These are phyloP conservation scores for Tachypleus tridentatus DNA, from an alignment of 1,140 invertebrate species.

Conservation along the genomic window DNA sequence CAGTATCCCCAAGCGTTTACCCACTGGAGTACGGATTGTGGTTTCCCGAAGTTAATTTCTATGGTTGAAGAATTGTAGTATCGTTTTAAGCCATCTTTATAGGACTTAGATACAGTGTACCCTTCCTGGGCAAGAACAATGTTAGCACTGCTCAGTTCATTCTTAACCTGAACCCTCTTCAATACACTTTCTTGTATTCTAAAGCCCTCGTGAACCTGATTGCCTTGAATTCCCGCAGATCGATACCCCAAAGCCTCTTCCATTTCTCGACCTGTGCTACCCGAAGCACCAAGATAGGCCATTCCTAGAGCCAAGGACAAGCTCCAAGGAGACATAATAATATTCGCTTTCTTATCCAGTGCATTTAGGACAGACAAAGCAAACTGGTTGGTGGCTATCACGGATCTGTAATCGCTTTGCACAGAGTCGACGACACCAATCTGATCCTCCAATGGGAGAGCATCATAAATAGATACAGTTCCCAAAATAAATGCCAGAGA, in stretches of 20 bases:
- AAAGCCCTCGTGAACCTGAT: background rate
- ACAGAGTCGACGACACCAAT: too few relatives aligned
- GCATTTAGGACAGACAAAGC: too few relatives aligned
- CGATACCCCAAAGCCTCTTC: background rate
- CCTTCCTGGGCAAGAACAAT: background rate
- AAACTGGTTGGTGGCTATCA: too few relatives aligned
- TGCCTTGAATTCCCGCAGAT: background rate
- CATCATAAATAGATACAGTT: too few relatives aligned
- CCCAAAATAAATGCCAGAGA: too few relatives aligned
- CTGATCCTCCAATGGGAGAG: too few relatives aligned
- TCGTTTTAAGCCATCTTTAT: background rate
- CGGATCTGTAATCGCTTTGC: too few relatives aligned
- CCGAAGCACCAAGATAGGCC: background rate
- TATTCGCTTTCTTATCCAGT: background rate
- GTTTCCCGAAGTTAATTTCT: background rate
- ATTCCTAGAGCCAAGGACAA: background rate
- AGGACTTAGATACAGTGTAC: background rate
- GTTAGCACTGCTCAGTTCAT: background rate
- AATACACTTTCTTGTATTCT: background rate
- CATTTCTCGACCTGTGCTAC: background rate
- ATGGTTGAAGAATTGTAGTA: background rate
- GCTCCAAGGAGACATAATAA: background rate
- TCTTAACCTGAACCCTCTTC: background rate
- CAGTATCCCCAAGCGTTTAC: too few relatives aligned
- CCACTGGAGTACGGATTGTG: background rate